These are phyloP conservation scores for Volucella inflata DNA, from an alignment of 2,888 invertebrate genomes.

Conservation along the genomic window DNA sequence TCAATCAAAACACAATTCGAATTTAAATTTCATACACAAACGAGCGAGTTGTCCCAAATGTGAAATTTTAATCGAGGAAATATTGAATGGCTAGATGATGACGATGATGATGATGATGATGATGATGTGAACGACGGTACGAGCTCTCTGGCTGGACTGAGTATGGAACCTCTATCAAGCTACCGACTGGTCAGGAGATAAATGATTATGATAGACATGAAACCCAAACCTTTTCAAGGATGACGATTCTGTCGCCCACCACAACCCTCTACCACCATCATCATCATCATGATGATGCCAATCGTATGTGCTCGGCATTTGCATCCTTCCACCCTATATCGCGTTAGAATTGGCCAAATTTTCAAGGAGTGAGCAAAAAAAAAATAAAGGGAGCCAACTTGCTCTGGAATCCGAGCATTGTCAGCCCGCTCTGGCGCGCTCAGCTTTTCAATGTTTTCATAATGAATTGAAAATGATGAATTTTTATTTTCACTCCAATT, in stretches of 20 bases:
- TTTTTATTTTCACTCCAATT: slow-evolving; percentile 70
- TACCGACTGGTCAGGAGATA: slow-evolving; percentile 28
- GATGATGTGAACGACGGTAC: background rate
- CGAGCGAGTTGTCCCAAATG: slow-evolving; percentile 63
- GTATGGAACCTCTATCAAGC: slow-evolving; percentile 4
- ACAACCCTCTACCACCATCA: background rate
- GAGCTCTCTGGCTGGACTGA: slow-evolving; percentile 1
- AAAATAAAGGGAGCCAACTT: background rate
- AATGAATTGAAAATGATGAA: slow-evolving; percentile 74
- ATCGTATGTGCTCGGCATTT: slow-evolving; percentile 39
- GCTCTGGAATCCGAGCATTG: background rate
- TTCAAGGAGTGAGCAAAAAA: background rate
- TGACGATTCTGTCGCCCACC: background rate
- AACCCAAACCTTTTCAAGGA: slow-evolving; percentile 37
- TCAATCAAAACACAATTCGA: slow-evolving; percentile 74
- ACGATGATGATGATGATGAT: background rate
- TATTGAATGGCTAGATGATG: slow-evolving; percentile 59
- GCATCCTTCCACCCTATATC: background rate
- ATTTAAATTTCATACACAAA: slow-evolving; percentile 70
- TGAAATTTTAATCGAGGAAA: slow-evolving; percentile 64
- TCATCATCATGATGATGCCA: slow-evolving; percentile 53
- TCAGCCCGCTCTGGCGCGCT: background rate
- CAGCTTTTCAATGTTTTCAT: slow-evolving; percentile 55
- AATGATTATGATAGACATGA: slow-evolving; percentile 55
- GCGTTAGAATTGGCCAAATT: slow-evolving; percentile 15